Base-by-base conservation (phyloP, 2,113 vertebrate species). In the Sisor rabdophorus region DNA sequence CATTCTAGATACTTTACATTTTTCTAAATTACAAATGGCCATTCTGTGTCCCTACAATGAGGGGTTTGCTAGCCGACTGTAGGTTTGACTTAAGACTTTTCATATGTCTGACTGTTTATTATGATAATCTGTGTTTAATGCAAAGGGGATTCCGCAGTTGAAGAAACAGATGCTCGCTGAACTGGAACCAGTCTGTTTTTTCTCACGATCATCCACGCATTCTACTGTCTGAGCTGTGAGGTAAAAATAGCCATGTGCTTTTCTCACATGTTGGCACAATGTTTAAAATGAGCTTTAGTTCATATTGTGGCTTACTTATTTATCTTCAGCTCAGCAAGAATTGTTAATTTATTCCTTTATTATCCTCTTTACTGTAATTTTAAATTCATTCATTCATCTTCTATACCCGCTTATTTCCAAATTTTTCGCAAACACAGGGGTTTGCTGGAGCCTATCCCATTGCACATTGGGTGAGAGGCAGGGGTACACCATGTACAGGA, bases 211-310 rank as follows among this genome's bases (percentile, higher is more conserved):
- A 24, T 73, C 77, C 60, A 61, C 60, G 69, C 63, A 53, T 76
- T 79, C 75, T 53, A 59, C 65, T 77, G 81, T 77, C 71, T 76
- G 76, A 65, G 71, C 53, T 63, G 70, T 79, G 50, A 74, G 76
- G 69, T 82, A 79, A 79, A 82, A 82, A 82, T 82, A 82, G 63
- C 81, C 19, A 32, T 24, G 19, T 79, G 77, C 70, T 73, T 40
- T 65, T 76, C 67, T 80, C 77, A 48, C 59, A 76, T 83, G 75
- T 70, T 60, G 52, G 75, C 71, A 77, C 75, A 74, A 30, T 77
- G 78, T 74, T 77, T 53, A 58, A 74, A 80, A 80, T 77, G 71
- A 83, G 75, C 67, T 65, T 72, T 50, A 48, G 26, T 64, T 55
- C 50, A 30, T 76, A 77, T 77, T 77, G 76, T 73, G 78, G 73